These are phyloP conservation scores for Galerucella nymphaeae DNA, from an alignment of 2,888 invertebrate species.

Conservation along the genomic window DNA sequence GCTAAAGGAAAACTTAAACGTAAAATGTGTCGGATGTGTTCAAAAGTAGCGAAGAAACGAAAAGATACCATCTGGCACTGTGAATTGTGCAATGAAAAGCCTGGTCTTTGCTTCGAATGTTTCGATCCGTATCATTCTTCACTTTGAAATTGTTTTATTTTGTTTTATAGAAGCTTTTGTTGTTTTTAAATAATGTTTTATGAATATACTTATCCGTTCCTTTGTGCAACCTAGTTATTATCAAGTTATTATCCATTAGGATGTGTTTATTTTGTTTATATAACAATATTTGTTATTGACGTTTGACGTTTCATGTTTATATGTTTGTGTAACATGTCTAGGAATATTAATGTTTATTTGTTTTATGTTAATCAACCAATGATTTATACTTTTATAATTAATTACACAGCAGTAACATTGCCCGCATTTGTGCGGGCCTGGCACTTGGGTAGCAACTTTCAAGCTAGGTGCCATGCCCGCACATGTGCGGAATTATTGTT, in stretches of 20 bases:
- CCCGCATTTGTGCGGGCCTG: background rate
- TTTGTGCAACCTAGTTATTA: no score
- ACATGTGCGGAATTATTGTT: no score
- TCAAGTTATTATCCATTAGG: no score
- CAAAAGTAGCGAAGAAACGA: conserved; percentile 6
- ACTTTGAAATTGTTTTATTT: conserved; percentile 8
- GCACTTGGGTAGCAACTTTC: no score
- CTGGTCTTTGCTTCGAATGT: conserved; percentile 15
- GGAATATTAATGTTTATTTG: conserved; percentile 8
- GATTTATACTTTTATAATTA: conserved; percentile 12
- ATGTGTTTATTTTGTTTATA: background rate
- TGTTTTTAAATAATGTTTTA: background rate
- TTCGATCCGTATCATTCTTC: conserved; percentile 13
- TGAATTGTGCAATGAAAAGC: background rate
- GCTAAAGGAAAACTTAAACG: conserved; percentile 13
- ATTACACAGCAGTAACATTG: conserved; percentile 10
- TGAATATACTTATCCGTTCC: no score
- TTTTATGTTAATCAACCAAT: conserved; percentile 10
- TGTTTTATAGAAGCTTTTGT: conserved; percentile 6
- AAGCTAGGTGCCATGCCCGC: no score
- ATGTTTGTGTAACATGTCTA: conserved; percentile 10
- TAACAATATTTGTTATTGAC: conserved; percentile 8
- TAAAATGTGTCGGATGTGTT: conserved; percentile 12
- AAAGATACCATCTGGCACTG: conserved; percentile 9
- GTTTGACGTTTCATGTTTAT: conserved; percentile 7